Evolutionary conservation across 1,140 invertebrate species (phyloP), one percentile per base, ranked within the genome.

Genomic region (honey bee (Apis mellifera)): DNA sequence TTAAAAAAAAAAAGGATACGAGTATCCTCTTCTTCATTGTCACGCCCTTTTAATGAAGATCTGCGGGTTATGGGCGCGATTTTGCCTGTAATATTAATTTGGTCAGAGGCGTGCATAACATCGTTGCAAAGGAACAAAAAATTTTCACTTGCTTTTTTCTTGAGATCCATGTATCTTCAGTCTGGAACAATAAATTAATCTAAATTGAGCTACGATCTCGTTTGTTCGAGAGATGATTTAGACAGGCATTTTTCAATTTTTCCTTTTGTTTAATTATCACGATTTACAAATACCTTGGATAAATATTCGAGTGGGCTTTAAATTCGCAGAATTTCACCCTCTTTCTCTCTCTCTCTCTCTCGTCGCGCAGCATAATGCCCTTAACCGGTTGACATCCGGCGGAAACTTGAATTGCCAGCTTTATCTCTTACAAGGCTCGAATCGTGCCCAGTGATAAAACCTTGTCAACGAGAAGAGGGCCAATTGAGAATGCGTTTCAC

Each of bases 1-100:
- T 89, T 84, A 84, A 55, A 85, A 75, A 42, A 42, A 42, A 42
- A 86, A 76, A 68, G 64, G 64, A 60, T 66, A 68, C 78, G 70
- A 64, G 71, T 32, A 32, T 62, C 72, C 55, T 75, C 80, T 78
- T 80, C 64, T 73, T 73, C 66, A 17, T 85, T 42, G 71, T 82
- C 78, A 82, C 81, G 66, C 81, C 81, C 66, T 54, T 76, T 54
- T 82, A 84, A 84, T n/a, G 83, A 84, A 66, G 65, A 72, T 72
- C 69, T 55, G 69, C 23, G 52, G 52, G 54, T 73, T 78, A 77
- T 72, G 59, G 71, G 65, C 59, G 57, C 50, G 54, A 75, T 65
- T 70, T 23, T 8, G 21, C 7, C 50, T 54, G 78, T 62, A 62
- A 82, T 82, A 82, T 82, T 78, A 82, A 82, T 82, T 82, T 78